Evolutionary conservation across 2,113 vertebrate species (phyloP).

Genomic region (Scartelaos histophorus): DNA sequence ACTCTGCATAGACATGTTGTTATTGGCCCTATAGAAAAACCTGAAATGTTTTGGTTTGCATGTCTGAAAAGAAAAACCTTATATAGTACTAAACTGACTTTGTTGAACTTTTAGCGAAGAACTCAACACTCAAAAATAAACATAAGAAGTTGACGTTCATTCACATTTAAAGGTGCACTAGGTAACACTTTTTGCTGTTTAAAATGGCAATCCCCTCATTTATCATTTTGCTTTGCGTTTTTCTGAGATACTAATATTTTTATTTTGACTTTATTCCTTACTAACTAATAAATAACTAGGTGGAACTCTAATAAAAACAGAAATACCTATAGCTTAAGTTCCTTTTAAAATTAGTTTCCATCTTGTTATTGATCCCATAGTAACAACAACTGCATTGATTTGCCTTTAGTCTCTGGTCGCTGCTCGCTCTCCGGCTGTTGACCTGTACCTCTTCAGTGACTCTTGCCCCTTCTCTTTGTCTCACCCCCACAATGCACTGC

Average conservation of each 20-base stretch:
- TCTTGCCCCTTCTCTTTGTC: conserved; percentile 70
- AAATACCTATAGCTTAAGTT: too few species aligned
- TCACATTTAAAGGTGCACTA: too few species aligned
- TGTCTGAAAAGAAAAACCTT: not conserved
- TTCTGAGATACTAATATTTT: too few species aligned
- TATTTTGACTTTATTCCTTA: too few species aligned
- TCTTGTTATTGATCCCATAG: not conserved
- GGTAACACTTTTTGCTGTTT: too few species aligned
- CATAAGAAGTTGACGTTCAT: not conserved
- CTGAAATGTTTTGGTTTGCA: conserved; percentile 48
- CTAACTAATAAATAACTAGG: too few species aligned
- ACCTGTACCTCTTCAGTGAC: conserved; percentile 58
- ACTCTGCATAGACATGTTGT: conserved; percentile 2
- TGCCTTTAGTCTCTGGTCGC: not conserved
- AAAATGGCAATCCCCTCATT: too few species aligned
- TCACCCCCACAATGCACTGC: conserved; percentile 50
- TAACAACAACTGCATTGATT: not conserved
- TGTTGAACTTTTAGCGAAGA: not conserved
- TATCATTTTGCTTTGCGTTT: too few species aligned
- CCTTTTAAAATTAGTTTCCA: too few species aligned
- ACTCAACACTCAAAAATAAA: not conserved
- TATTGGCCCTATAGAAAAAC: conserved; percentile 32
- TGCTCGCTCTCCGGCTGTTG: conserved; percentile 69
- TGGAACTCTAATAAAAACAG: too few species aligned
- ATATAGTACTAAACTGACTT: not conserved